Evolutionary conservation across 1,140 invertebrate species (phyloP), one percentile per base, ranked within the genome.

Genomic region (Geopemphigus sp.): DNA sequence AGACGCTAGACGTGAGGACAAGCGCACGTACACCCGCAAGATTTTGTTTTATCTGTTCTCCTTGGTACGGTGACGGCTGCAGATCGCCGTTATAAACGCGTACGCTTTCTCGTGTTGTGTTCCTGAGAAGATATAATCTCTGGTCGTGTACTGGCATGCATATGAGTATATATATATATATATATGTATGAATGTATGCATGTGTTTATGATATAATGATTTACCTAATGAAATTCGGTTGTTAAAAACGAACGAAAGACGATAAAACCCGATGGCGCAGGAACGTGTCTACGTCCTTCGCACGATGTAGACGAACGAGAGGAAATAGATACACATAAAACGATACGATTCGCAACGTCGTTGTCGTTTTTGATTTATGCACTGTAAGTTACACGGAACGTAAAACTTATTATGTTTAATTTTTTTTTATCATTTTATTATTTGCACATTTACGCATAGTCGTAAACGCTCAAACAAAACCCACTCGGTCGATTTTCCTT

Each of bases 141-240:
- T 17, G 14, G 24, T 24, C 14, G 11, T 59, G 22, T 45, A 39
- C 32, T 8, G 32, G 32, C 32, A 8, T 8, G 32, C n/a, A n/a
- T n/a, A n/a, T n/a, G n/a, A n/a, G 19, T 29, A 19, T 19, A 54
- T 63, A 32, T 11, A 45, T 0, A 24, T 56, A 73, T 56, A 17
- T 10, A 22, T n/a, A 29, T 54, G 14, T 14, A 12, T 14, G 47
- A 32, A 17, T 10, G 10, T n/a, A 53, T 26, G 12, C 39, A 45
- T 11, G 39, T 5, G 39, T 45, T 8, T 73, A 53, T 17, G 39
- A 22, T 68, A 68, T 47, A 68, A 57, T 24, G 29, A 45, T 61
- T 63, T 63, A 63, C 57, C 74, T 26, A 78, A 78, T 78, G 56
- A 59, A 78, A 63, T 78, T 78, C 22, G 39, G 57, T 78, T 78